A percentile compares a stretch with the other conserved stretches of the same genome.
These are phyloP conservation scores for Silurus glanis DNA, from an alignment of 2,113 vertebrate species.

Conservation along the genomic window DNA sequence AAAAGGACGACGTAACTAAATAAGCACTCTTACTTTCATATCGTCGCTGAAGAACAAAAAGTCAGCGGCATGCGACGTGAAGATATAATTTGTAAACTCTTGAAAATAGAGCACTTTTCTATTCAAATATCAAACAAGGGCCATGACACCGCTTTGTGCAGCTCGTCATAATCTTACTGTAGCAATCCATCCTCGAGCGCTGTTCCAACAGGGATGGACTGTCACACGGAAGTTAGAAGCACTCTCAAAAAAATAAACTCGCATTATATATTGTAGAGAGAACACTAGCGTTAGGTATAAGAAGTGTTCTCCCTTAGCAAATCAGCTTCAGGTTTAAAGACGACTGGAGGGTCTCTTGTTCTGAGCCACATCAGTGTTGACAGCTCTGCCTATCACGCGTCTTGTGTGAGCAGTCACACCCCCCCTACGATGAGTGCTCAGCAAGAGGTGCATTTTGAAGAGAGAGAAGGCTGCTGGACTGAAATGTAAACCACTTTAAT, in stretches of 20 bases:
- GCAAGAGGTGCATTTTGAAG: conserved; percentile 40
- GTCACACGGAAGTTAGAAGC: neutral
- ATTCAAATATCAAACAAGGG: conserved; percentile 17
- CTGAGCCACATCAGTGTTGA: conserved; percentile 32
- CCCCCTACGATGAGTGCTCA: conserved; percentile 28
- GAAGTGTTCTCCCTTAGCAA: neutral
- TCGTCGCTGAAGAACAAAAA: conserved; percentile 53
- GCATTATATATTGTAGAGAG: neutral
- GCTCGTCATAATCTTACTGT: neutral
- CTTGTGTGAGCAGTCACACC: conserved; percentile 36
- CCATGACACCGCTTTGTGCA: neutral
- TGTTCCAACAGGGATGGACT: conserved; percentile 1
- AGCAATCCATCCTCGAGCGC: neutral
- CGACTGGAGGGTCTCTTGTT: conserved; percentile 29
- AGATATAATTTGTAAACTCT: conserved; percentile 6
- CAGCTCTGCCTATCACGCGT: conserved; percentile 37
- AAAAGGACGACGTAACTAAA: conserved; percentile 68
- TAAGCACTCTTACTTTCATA: conserved; percentile 62
- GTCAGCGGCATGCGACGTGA: conserved; percentile 18
- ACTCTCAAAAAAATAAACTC: neutral
- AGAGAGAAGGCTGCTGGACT: conserved; percentile 35
- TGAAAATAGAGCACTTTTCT: neutral
- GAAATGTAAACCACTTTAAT: conserved; percentile 62
- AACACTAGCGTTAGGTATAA: neutral
- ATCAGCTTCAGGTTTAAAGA: conserved; percentile 31